phyloP scores from a whole-genome alignment of 2,888 invertebrate species.

The Hetaerina titia region DNA sequence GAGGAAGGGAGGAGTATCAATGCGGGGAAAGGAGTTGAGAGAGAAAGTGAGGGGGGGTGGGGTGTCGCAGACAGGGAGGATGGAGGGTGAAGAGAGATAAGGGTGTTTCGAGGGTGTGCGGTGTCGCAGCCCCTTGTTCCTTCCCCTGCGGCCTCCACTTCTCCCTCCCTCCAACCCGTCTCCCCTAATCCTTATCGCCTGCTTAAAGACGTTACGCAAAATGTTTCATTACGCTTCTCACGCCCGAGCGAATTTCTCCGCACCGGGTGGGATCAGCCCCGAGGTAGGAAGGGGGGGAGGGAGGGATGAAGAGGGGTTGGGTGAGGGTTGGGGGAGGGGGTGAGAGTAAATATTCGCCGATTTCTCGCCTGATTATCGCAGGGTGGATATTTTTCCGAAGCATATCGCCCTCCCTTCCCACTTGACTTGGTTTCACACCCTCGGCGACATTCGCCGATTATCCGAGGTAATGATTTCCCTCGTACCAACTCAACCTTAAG shows the following conservation, averaged over 20 bases:
- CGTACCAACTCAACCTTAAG: neutral
- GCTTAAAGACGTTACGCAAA: neutral
- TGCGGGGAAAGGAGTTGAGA: neutral
- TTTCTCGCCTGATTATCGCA: neutral
- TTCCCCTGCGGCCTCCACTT: neutral
- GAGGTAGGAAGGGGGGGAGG: neutral
- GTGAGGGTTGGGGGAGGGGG: neutral
- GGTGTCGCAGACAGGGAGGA: neutral
- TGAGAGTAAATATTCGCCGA: neutral
- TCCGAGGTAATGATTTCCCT: neutral
- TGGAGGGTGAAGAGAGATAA: neutral
- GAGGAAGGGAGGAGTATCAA: neutral
- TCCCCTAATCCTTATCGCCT: constrained; percentile 12
- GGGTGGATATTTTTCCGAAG: neutral
- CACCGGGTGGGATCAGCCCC: neutral
- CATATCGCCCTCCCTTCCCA: neutral
- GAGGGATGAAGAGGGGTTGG: neutral
- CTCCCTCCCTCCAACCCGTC: neutral
- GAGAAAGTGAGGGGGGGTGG: neutral
- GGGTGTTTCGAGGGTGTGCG: neutral
- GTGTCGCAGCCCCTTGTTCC: neutral
- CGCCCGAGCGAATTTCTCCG: neutral
- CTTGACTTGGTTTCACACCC: neutral
- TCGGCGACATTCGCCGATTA: neutral
- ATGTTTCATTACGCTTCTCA: neutral